Evolutionary conservation across 2,888 invertebrate species (phyloP).

Genomic region (Ophion costatus): DNA sequence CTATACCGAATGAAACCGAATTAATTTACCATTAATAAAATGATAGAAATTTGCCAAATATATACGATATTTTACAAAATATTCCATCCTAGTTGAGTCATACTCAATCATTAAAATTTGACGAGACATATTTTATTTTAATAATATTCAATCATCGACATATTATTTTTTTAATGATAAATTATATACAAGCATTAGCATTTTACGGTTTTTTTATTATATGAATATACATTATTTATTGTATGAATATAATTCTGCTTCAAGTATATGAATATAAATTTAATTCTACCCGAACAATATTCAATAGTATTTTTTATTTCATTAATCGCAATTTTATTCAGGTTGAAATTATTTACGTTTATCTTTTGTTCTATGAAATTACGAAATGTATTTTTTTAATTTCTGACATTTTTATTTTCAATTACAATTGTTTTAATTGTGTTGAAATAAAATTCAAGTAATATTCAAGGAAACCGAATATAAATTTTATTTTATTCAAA

Average conservation of each 20-base stretch:
- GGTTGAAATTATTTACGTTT: too few species aligned
- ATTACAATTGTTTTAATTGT: not conserved
- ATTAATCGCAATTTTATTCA: too few species aligned
- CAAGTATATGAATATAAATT: too few species aligned
- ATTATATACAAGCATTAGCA: too few species aligned
- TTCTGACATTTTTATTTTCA: not conserved
- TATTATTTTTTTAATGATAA: too few species aligned
- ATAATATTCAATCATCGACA: not conserved
- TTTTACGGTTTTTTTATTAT: too few species aligned
- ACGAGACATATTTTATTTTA: not conserved
- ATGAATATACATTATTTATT: too few species aligned
- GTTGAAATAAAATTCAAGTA: not conserved
- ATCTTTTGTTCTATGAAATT: too few species aligned
- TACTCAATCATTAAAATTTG: not conserved
- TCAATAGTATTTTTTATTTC: too few species aligned
- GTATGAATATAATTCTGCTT: too few species aligned
- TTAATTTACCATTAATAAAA: not conserved
- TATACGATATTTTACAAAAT: not conserved
- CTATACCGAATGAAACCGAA: not conserved
- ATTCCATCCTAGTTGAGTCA: not conserved
- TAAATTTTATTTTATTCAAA: not conserved
- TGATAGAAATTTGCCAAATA: not conserved
- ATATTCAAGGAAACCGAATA: not conserved
- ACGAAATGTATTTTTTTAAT: too few species aligned
- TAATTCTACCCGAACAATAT: too few species aligned